Evolutionary conservation across 1,140 invertebrate genomes (phyloP), one percentile per base, ranked within the genome.

Genomic region (Drosophila prosaltans): DNA sequence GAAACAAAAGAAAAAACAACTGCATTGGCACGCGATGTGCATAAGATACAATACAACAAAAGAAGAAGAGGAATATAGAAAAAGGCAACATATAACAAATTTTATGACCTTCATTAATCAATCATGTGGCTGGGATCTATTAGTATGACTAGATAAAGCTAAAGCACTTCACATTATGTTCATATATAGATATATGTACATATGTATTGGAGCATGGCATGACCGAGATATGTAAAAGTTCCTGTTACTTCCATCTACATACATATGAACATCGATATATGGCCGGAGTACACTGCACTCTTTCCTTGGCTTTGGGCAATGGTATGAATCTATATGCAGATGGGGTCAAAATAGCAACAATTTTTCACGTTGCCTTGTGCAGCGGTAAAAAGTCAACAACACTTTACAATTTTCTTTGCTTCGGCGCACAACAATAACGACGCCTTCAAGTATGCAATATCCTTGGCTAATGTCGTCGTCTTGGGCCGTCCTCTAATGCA

Each of bases 331-430:
- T 51, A 51, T 36, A 36, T 30, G 28, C 4, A 30, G 2, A 83
- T 72, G 78, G 85, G 90, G 90, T 91, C 90, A 91, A 88, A 84
- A 80, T 69, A 77, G 72, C 84, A 89, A 89, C 84, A 90, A 86
- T 83, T 88, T 69, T 80, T 68, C 65, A 63, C 57, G 64, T 79
- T 64, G 75, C 79, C 79, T 81, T 86, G 82, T 82, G 70, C 84
- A 72, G 75, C 61, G 84, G 62, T 74, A 71, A 84, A 77, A 82
- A 89, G 84, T 89, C 84, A 89, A 89, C 85, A 89, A 89, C 84
- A 80, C 78, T 80, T 80, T 64, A 71, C 61, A 68, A 65, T 69
- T 62, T 63, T 66, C 59, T 70, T 69, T 63, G 74, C 70, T 40
- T 61, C 64, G 41, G 74, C 71, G 84, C 85, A 80, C 78, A 59